Base-by-base conservation (phyloP, 1,140 invertebrate genomes). In the Chironomus tepperi region DNA sequence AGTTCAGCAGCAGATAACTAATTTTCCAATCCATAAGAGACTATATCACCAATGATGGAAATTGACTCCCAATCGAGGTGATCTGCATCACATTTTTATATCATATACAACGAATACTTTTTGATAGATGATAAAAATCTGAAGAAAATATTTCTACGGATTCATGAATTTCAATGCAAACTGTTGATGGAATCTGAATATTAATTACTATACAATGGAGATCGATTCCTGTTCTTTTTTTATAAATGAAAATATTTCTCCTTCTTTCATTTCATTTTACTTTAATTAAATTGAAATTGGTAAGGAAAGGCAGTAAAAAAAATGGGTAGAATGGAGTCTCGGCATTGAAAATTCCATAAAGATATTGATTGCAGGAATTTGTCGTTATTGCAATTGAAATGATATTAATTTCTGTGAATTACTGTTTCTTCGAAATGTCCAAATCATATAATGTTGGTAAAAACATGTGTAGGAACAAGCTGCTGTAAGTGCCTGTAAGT, bases 301-400 rank as follows among this genome's bases (percentile, higher is more conserved):
- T 34, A 34, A 1, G 24, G 24, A 34, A 34, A 34, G 5, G 5
- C 2, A 34, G 24, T 34, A 5, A 34, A 5, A 34, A 2, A 34
- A 34, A 34, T 34, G 24, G 24, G 24, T 34, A 34, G 24, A 34
- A 34, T 34, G 24, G 24, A 34, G 24, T 34, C 24, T 34, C 24
- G n/a, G 24, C 9, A 57, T 57, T 70, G 18, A 70, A 18, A n/a
- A 70, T 70, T 70, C 65, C 65, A 70, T 70, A 70, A 70, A 70
- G 65, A 70, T 70, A 70, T 70, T 70, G 47, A 57, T 57, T 57
- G 47, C 47, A 57, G 47, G 47, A 57, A 57, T 70, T 70, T 70
- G 47, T 57, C 47, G 24, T 57, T n/a, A 57, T 57, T 57, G 47
- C 5, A 12, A 57, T n/a, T 57, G 47, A 57, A n/a, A 57, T n/a